Evolutionary conservation across 2,888 invertebrate species (phyloP).

Genomic region (Cremastinae sp.): DNA sequence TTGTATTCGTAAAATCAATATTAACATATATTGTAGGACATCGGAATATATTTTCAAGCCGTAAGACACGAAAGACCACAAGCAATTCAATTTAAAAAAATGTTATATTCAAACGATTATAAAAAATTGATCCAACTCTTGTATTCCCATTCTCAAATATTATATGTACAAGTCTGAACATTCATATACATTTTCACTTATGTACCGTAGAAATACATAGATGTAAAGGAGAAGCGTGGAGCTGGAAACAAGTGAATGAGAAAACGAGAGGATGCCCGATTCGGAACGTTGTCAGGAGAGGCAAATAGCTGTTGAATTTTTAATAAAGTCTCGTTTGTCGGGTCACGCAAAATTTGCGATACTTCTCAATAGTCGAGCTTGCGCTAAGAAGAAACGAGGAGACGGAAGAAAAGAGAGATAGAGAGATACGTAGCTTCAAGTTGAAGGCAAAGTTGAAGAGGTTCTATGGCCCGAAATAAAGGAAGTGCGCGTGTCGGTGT

Average conservation of each 20-base stretch:
- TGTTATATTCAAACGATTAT: background rate
- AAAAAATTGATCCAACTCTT: no score
- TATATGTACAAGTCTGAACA: background rate
- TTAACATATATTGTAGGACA: no score
- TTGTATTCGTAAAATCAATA: no score
- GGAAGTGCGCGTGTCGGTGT: constrained; percentile 19
- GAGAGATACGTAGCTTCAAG: constrained; percentile 6
- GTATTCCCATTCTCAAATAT: no score
- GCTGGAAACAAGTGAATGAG: constrained; percentile 21
- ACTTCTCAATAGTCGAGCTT: constrained; percentile 51
- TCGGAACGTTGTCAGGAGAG: constrained; percentile 13
- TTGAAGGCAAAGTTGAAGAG: constrained; percentile 28
- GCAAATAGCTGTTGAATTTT: constrained; percentile 58
- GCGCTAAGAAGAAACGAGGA: constrained; percentile 7
- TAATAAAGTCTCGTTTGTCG: constrained; percentile 62
- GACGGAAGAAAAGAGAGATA: background rate
- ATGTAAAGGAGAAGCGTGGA: background rate
- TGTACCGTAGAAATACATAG: no score
- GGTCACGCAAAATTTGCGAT: constrained; percentile 57
- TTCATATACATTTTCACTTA: constrained; percentile 4
- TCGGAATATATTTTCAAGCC: no score
- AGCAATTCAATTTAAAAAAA: no score
- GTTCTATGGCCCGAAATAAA: constrained; percentile 28
- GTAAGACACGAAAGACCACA: no score
- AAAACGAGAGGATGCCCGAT: constrained; percentile 21